phyloP scores from a whole-genome alignment of 1,140 invertebrate species.

The Lutraria rhynchaena region DNA sequence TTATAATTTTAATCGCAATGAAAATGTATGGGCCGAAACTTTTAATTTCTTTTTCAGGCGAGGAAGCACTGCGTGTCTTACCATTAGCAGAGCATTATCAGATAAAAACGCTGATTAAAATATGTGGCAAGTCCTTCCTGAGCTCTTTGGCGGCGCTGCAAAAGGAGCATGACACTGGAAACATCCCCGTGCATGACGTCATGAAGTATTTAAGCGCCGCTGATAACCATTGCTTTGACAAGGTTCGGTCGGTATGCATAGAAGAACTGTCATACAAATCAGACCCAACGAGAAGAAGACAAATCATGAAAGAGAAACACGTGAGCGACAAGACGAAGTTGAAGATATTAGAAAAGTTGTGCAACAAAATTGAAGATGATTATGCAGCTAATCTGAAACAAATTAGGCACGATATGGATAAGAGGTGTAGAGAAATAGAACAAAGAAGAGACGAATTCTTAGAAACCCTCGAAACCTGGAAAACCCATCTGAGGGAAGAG shows the following conservation, averaged over 20 bases:
- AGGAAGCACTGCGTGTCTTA: neutral
- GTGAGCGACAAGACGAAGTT: neutral
- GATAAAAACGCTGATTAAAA: neutral
- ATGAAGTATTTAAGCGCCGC: neutral
- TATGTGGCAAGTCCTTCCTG: neutral
- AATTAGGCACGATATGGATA: conserved; percentile 6
- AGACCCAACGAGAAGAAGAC: neutral
- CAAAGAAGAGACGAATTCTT: conserved; percentile 10
- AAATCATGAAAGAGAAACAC: neutral
- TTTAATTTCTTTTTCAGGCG: neutral
- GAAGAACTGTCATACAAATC: neutral
- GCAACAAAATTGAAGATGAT: neutral
- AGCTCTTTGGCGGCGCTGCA: neutral
- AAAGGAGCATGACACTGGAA: neutral
- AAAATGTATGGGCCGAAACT: neutral
- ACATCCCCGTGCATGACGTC: neutral
- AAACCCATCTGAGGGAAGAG: conserved; percentile 1
- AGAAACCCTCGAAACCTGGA: conserved; percentile 7
- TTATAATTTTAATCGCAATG: too few relatives aligned
- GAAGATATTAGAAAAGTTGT: neutral
- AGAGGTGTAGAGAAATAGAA: neutral
- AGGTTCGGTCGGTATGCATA: neutral
- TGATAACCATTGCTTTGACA: conserved; percentile 3
- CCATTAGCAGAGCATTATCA: conserved; percentile 1
- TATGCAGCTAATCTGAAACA: neutral